These are phyloP conservation scores for Typhlichthys subterraneus DNA, from an alignment of 2,797 vertebrate genomes.

Conservation along the genomic window DNA sequence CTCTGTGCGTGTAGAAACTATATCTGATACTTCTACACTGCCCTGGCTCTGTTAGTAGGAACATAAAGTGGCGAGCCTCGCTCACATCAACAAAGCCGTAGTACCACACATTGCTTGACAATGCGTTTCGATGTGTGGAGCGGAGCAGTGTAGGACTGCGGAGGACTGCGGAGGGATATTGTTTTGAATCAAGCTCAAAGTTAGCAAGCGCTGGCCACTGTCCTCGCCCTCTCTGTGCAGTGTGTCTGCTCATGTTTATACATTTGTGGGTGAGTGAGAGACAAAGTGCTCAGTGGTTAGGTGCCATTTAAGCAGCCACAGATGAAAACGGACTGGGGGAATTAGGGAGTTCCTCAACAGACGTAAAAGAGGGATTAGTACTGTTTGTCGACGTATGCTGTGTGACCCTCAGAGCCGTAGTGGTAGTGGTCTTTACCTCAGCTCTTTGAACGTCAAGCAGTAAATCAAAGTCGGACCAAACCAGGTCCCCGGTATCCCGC, in stretches of 20 bases:
- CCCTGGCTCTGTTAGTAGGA: no score
- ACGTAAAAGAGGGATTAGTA: conserved; percentile 27
- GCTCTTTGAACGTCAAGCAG: conserved; percentile 3
- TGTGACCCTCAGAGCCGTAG: not conserved
- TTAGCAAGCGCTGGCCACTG: no score
- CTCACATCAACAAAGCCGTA: no score
- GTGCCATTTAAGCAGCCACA: conserved; percentile 11
- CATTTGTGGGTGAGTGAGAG: not conserved
- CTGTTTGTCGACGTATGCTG: not conserved
- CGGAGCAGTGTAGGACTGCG: no score
- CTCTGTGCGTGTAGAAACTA: no score
- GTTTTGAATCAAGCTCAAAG: no score
- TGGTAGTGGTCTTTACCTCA: not conserved
- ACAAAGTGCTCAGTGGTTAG: not conserved
- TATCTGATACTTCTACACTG: no score
- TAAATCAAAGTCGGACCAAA: conserved; percentile 10
- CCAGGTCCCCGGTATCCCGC: not conserved
- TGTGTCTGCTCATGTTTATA: not conserved
- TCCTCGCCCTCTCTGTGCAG: no score
- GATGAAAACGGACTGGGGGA: conserved; percentile 13
- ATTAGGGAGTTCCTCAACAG: conserved; percentile 9
- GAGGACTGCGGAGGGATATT: no score
- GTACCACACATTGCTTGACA: no score
- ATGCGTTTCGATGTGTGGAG: no score
- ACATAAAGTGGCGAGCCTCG: no score